Base-by-base conservation (phyloP, 92 coral and sea anemone genomes). In the Epizoanthus rinbou region DNA sequence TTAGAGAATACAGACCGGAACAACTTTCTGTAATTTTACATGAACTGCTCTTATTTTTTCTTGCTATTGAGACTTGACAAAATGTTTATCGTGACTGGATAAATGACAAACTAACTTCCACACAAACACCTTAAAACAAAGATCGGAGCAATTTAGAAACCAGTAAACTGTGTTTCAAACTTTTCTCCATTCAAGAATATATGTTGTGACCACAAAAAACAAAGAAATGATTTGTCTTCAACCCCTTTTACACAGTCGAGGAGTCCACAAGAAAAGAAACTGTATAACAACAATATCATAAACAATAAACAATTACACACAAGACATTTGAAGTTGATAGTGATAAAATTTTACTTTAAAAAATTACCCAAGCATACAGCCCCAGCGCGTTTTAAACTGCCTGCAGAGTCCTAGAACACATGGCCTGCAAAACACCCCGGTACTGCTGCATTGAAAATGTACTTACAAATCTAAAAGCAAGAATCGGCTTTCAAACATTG, bases 101-200 rank as follows among this genome's bases (percentile, higher is more conserved):
- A 69, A 63, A 62, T 69, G 14, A 19, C 52, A 65, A 50, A 64
- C 41, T 39, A 60, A 39, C 72, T 69, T 75, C 47, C 57, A 67
- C 80, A 81, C 73, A 89, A 75, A 89, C 85, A 85, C 84, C 67
- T 75, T 65, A 75, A 41, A 45, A 45, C 37, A 57, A 66, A 73
- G 71, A 43, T 37, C 60, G 69, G 43, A n/a, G 65, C 70, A 86
- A 79, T 79, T 86, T 85, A 84, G 83, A 69, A 24, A 31, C 76
- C 14, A 18, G 69, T 37, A 75, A n/a, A 37, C 41, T 45, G 3
- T 28, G 52, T 13, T 14, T 41, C 47, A 41, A 41, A 47, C 14
- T 9, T 47, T 47, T 47, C 53, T 47, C 8, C 54, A 50, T 50
- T 10, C 15, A 50, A 50, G 54, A 0, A 10, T 50, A 11, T 50